Conservation (phyloP, 2,113 vertebrate genomes). For the Steatornis caripensis region DNA sequence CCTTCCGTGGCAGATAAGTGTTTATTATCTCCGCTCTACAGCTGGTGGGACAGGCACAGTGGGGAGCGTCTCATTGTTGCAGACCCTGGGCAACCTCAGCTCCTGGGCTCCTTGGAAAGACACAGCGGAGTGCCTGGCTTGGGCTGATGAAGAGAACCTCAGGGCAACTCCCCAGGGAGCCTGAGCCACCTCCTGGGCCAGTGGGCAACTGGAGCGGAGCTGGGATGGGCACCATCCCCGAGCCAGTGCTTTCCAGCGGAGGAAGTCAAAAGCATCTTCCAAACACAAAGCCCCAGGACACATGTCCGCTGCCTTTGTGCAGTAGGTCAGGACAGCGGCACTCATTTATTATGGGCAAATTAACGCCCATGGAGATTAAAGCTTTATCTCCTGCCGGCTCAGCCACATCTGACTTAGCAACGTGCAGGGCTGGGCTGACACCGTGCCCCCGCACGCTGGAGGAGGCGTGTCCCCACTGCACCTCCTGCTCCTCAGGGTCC, state of each 20-base stretch:
- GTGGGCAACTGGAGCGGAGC: background rate
- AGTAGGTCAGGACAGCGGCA: fast-evolving
- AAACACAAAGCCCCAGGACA: background rate
- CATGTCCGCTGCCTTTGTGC: background rate
- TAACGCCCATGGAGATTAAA: background rate
- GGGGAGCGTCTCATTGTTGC: background rate
- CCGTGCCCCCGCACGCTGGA: fast-evolving
- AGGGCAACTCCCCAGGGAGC: background rate
- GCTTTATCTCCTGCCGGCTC: background rate
- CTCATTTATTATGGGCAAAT: conserved; percentile 29
- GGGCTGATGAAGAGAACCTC: background rate
- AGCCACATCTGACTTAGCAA: background rate
- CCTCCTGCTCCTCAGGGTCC: fast-evolving
- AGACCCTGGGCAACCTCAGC: background rate
- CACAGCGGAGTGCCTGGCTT: fast-evolving
- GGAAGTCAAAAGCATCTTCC: background rate
- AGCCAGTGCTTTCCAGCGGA: background rate
- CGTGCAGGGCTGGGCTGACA: background rate
- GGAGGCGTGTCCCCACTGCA: background rate
- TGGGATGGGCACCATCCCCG: background rate
- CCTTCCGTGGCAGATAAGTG: conserved; percentile 30
- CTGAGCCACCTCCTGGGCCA: background rate
- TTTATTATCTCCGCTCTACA: conserved; percentile 31
- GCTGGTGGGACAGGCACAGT: background rate
- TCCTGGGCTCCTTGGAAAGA: background rate